These are phyloP conservation scores for Raja brachyura DNA, from an alignment of 2,113 vertebrate genomes.

Conservation along the genomic window DNA sequence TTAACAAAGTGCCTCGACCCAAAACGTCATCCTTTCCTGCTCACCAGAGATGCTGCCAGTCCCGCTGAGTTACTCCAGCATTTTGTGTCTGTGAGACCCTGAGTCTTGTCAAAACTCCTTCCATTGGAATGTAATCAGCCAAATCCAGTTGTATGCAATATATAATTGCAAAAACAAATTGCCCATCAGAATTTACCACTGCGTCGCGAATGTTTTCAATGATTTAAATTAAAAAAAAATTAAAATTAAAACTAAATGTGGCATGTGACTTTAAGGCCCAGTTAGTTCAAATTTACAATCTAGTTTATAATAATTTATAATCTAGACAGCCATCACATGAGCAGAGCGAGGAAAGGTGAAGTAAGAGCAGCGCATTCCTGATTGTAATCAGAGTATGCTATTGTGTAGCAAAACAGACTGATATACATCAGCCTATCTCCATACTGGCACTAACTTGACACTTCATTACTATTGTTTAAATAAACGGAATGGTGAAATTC, in stretches of 20 bases:
- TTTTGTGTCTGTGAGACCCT: background rate
- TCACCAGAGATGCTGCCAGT: too few relatives aligned
- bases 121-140: background rate
- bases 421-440: background rate
- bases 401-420: background rate
- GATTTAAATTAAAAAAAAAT: too few relatives aligned
- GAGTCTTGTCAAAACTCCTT: background rate
- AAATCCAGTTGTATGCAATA: background rate
- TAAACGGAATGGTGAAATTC: background rate
- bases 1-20: too few relatives aligned
- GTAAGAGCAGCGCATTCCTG: background rate
- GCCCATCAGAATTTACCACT: too few relatives aligned
- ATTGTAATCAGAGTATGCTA: background rate
- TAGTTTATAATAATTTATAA: background rate
- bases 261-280: background rate
- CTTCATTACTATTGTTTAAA: background rate
- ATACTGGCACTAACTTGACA: constrained; percentile 9
- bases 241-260: background rate
- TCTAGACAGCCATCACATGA: background rate
- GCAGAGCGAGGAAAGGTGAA: background rate
- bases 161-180: background rate
- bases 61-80: too few relatives aligned
- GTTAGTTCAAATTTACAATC: background rate
- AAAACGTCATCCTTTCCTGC: too few relatives aligned
- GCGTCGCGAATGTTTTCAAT: too few relatives aligned